Conservation (phyloP, 2,113 vertebrate species). For the Nothocercus nigrocapillus region DNA sequence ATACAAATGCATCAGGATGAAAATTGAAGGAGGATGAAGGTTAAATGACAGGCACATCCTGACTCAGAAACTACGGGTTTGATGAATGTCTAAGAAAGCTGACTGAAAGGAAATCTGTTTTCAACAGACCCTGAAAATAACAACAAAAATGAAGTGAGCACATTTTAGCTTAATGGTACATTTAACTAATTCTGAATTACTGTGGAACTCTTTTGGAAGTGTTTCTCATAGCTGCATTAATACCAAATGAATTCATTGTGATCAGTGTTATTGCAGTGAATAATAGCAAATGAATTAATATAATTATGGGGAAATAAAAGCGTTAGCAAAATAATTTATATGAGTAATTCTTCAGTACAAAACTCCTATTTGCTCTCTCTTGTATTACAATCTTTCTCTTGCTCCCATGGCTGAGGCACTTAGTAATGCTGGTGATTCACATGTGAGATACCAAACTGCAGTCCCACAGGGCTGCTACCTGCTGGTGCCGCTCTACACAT, state of each 20-base stretch:
- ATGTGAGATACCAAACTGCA: not conserved
- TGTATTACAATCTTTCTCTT: not conserved
- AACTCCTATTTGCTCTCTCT: not conserved
- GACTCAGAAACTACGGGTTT: conserved; percentile 14
- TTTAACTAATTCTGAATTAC: conserved; percentile 66
- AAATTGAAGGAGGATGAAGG: conserved; percentile 70
- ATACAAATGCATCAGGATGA: conserved; percentile 56
- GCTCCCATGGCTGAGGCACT: not conserved
- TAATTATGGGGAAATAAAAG: conserved; percentile 42
- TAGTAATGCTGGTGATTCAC: conserved; percentile 9
- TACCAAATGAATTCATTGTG: conserved; percentile 48
- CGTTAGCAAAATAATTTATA: conserved; percentile 44
- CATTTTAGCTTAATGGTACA: conserved; percentile 41
- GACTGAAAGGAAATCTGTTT: conserved; percentile 35
- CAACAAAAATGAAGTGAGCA: not conserved
- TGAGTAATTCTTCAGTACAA: not conserved
- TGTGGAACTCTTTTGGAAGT: conserved; percentile 19
- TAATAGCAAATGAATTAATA: conserved; percentile 58
- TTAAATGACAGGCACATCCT: conserved; percentile 61
- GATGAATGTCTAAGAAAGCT: conserved; percentile 46
- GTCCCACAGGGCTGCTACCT: not conserved
- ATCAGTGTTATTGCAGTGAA: conserved; percentile 41
- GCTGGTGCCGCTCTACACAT: not conserved
- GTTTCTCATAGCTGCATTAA: conserved; percentile 3
- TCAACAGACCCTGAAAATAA: not conserved